These are phyloP conservation scores for Cebus imitator DNA, from an alignment of 2,113 vertebrate genomes.

Conservation along the genomic window DNA sequence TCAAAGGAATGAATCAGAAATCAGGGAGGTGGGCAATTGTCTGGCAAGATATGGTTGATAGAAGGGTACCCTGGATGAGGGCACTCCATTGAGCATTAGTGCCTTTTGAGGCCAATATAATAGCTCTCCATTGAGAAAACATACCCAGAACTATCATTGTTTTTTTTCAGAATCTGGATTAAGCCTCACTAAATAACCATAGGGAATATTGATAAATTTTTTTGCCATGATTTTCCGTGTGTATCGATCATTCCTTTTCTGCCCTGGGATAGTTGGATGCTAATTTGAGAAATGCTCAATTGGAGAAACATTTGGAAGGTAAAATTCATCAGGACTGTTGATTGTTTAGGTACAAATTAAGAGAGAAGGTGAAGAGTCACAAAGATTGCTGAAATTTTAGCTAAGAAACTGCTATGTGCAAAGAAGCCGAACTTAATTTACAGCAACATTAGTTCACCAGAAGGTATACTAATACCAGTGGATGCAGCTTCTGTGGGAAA, in stretches of 20 bases:
- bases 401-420: background rate
- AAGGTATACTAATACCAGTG: background rate
- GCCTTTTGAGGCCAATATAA: constrained; percentile 14
- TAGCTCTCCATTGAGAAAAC: background rate
- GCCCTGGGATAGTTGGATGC: background rate
- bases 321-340: background rate
- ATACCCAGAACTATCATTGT: background rate
- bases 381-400: background rate
- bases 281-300: constrained; percentile 38
- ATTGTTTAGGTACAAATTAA: background rate
- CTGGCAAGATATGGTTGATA: background rate
- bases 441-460: background rate
- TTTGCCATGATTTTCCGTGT: background rate
- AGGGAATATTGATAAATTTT: background rate
- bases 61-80: background rate
- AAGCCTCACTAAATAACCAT: background rate
- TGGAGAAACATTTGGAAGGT: constrained; percentile 38
- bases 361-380: background rate
- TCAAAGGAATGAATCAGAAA: constrained; percentile 26
- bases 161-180: background rate
- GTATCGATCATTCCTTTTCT: background rate
- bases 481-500: background rate
- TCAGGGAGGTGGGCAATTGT: background rate
- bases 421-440: constrained; percentile 20
- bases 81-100: background rate